Base-by-base conservation (phyloP, 2,113 vertebrate species). In the Cololabis saira region DNA sequence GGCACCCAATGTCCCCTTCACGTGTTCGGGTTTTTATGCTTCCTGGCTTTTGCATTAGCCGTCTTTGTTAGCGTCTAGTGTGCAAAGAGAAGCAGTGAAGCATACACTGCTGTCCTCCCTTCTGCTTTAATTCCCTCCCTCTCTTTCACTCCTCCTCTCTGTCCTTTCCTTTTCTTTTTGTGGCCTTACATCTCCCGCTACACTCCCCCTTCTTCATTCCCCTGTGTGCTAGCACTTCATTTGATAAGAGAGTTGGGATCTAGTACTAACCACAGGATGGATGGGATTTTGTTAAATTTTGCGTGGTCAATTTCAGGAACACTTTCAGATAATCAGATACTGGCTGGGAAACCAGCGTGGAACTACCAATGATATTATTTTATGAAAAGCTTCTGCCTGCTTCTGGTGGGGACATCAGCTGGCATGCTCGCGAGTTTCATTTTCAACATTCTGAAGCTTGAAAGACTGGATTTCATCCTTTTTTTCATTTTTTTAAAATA, bases 31-130 rank as follows among this genome's bases (percentile, higher is more conserved):
- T 86, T 61, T 81, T 47, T 54, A 22, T 74, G 57, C 70, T 52
- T 55, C 22, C 44, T 56, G 76, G 30, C 82, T 78, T 40, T 12
- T 89, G 78, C 81, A 82, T 86, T 82, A 78, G 71, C 64, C 1
- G 12, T 56, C 48, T 81, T 81, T 82, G 68, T 83, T 45, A 17
- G 54, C 57, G 59, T 47, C 42, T 45, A 67, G 58, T 61, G 62
- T 55, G 71, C 72, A 85, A 82, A 89, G 82, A 73, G 45, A 69
- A 72, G 78, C 90, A 87, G 72, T 58, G 83, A 85, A 78, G 86
- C 83, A 55, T 74, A 50, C 42, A 22, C 74, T 55, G 64, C 56
- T 14, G 22, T 71, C 73, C 61, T 76, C 72, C 61, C 58, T 41
- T 83, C 56, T 81, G 52, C 78, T 80, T 85, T 80, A 74, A 76